These are phyloP conservation scores for Sphenopsis melanotis DNA, from an alignment of 2,797 vertebrate species.

Conservation along the genomic window DNA sequence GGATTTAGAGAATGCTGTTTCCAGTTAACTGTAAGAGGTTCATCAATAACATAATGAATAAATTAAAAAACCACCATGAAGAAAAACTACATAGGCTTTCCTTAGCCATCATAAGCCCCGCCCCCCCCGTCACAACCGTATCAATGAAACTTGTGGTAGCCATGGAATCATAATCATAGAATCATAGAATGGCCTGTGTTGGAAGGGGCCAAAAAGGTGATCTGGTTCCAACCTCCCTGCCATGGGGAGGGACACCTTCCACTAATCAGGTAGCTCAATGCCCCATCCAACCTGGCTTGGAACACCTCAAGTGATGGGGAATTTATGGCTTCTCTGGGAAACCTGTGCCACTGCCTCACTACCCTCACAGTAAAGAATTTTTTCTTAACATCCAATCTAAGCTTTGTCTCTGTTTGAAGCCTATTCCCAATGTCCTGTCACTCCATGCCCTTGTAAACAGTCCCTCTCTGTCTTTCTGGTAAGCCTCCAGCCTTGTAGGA, in stretches of 20 bases:
- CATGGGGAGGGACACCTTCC: background rate
- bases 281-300: background rate
- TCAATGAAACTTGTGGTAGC: background rate
- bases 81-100: background rate
- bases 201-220: background rate
- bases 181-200: background rate
- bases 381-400: background rate
- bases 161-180: background rate
- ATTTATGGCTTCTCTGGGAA: background rate
- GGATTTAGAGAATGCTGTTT: background rate
- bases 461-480: background rate
- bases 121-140: background rate
- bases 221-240: fast-evolving
- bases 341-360: background rate
- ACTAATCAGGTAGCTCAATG: background rate
- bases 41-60: background rate
- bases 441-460: background rate
- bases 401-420: background rate
- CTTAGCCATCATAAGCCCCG: background rate
- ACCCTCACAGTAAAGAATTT: background rate
- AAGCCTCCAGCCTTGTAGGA: background rate
- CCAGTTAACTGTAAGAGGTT: background rate
- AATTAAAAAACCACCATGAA: fast-evolving
- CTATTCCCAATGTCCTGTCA: background rate
- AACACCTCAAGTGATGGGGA: background rate